Evolutionary conservation across 2,113 vertebrate genomes (phyloP), one percentile per base, ranked within the genome.

Genomic region (Perca fluviatilis): DNA sequence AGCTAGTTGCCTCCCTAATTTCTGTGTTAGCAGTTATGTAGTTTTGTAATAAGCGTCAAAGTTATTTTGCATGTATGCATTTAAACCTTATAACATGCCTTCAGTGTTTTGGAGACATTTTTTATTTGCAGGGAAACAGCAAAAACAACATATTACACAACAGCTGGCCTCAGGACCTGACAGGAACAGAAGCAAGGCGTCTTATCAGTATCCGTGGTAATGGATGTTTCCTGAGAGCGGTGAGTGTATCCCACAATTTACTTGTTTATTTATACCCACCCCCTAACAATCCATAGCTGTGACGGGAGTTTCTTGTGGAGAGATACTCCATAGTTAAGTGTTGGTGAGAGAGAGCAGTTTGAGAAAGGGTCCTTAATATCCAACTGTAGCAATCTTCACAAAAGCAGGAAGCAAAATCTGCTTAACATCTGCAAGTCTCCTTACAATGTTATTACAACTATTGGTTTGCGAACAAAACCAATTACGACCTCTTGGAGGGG

Each of bases 111-210:
- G 57, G 8, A 74, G 23, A 74, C 10, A 2, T 50, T 50, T 5
- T 50, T 43, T 15, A 60, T 56, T 56, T 66, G 25, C 33, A 67
- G 36, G 36, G 65, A 66, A 71, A 66, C 49, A 9, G 68, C 23
- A 78, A 74, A 74, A 62, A 71, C 33, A 86, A 75, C 54, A 66
- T 23, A 47, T 83, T 67, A 80, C 62, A 73, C 73, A 87, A 84
- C 33, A 60, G 51, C 53, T 81, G 56, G 10, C 33, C 57, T 64
- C 15, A n/a, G 21, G 49, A 77, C 53, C 78, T 82, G 74, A 66
- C 69, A 85, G 56, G 70, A 82, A 75, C 78, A 79, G 49, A 46
- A 72, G 82, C 74, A 25, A 82, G 82, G 69, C 82, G 46, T 85
- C 53, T 43, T 63, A 82, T 85, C 65, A 72, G 79, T 57, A 71